Percentiles rank a stretch among this genome's conserved stretches.
Evolutionary conservation across 1,140 invertebrate genomes (phyloP).

Genomic region (Coenobita brevimanus): DNA sequence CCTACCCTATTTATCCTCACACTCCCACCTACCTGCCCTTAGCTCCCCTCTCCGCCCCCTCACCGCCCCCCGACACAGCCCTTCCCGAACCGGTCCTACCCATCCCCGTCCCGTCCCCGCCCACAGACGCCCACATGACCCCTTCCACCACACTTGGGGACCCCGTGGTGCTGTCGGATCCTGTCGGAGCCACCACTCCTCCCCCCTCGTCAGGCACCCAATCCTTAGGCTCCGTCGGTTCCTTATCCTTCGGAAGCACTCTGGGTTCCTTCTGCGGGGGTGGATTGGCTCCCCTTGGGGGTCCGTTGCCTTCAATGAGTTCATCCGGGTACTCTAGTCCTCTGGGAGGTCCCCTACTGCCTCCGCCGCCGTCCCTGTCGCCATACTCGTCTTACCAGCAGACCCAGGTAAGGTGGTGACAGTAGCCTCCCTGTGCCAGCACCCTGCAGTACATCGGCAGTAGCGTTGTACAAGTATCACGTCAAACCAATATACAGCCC

Average conservation of each 20-base stretch:
- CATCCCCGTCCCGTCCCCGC: constrained; percentile 69
- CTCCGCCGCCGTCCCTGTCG: constrained; percentile 51
- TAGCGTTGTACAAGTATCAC: background rate
- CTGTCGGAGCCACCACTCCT: constrained; percentile 48
- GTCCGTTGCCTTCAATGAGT: constrained; percentile 71
- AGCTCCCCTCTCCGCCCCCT: constrained; percentile 89
- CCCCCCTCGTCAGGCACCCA: constrained; percentile 20
- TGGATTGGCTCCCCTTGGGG: constrained; percentile 73
- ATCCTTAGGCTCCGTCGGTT: constrained; percentile 16
- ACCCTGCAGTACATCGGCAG: background rate
- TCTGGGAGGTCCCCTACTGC: constrained; percentile 50
- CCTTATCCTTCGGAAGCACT: constrained; percentile 40
- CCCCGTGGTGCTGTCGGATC: constrained; percentile 73
- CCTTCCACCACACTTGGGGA: constrained; percentile 42
- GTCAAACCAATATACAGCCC: no score
- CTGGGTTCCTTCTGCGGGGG: constrained; percentile 71
- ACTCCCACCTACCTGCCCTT: constrained; percentile 74
- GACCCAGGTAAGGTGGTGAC: constrained; percentile 60
- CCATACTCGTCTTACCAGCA: constrained; percentile 54
- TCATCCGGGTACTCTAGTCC: constrained; percentile 54
- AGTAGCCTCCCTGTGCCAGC: background rate
- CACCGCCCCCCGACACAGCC: constrained; percentile 75
- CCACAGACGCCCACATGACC: constrained; percentile 51
- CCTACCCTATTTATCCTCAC: constrained; percentile 60
- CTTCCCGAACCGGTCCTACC: constrained; percentile 45